Conservation (phyloP, 2,888 invertebrate genomes). For the Keiferia lycopersicella region DNA sequence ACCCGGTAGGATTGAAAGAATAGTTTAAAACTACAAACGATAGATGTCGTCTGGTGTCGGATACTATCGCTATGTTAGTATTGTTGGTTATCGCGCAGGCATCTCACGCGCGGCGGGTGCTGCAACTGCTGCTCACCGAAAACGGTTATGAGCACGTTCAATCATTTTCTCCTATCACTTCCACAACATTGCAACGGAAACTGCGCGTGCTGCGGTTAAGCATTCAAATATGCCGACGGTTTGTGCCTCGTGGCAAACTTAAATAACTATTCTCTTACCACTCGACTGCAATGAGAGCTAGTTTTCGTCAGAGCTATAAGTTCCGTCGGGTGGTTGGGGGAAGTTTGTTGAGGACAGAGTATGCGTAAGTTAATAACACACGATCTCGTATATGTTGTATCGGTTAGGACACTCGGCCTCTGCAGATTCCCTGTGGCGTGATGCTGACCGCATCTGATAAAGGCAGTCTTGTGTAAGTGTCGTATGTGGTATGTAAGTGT, state of each 20-base stretch:
- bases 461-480: constrained; percentile 1
- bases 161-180: constrained; percentile 8
- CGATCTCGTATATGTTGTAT: background rate
- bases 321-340: constrained; percentile 8
- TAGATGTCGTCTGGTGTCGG: background rate
- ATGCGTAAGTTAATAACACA: constrained; percentile 16
- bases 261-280: constrained; percentile 5
- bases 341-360: constrained; percentile 25
- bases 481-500: background rate
- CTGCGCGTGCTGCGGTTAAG: constrained; percentile 1
- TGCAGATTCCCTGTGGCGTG: background rate
- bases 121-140: background rate
- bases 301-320: background rate
- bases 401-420: background rate
- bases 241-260: background rate
- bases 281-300: background rate
- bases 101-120: constrained; percentile 2
- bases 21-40: too few relatives aligned
- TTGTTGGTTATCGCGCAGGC: too few relatives aligned
- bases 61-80: too few relatives aligned
- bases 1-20: too few relatives aligned
- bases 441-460: background rate
- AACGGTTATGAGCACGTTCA: constrained; percentile 2
- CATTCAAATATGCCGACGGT: constrained; percentile 7
- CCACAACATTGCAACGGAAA: constrained; percentile 1